Evolutionary conservation across 2,113 vertebrate species (phyloP), one percentile per base, ranked within the genome.

Genomic region (Gorsachius goisagi): DNA sequence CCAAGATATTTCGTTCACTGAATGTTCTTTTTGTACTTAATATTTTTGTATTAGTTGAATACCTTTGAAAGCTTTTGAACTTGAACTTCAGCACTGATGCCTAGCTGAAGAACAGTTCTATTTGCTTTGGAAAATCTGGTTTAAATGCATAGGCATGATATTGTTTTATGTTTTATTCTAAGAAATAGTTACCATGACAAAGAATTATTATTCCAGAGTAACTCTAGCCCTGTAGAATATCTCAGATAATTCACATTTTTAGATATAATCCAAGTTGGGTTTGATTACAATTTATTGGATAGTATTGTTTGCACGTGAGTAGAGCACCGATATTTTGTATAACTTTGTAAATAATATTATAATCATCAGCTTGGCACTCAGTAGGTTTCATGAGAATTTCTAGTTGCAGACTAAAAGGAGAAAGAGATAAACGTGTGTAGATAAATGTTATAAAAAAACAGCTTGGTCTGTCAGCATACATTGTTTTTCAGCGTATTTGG

Each of bases 11-110:
- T 87, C 89, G 78, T 91, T 93, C 58, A 28, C 47, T 93, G 63
- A 87, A 58, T 94, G 93, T 91, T 95, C 67, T 87, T 95, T 89
- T 80, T 85, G 71, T 89, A 81, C 77, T 85, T 91, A 47, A 60
- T 91, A 73, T 59, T 92, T 91, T 90, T 85, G 53, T 82, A 12
- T 95, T 89, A 72, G 37, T 80, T 83, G 75, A 86, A 12, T 91
- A 66, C 75, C 59, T 91, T 78, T 44, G 52, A 72, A 79, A 44
- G 64, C n/a, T 80, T 93, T 56, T 60, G 63, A 81, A 64, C 89
- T 88, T 81, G 45, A 89, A 37, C 32, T 91, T 71, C 71, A 90
- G 64, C 62, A 78, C 64, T 85, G 78, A 67, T 85, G 37, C n/a
- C 47, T 78, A 75, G 72, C 55, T 81, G 33, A 87, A 78, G 59